A percentile compares a stretch with the other conserved stretches of the same genome.
Conservation (phyloP, 2,888 invertebrate genomes). For the Tachystola acroxantha region DNA sequence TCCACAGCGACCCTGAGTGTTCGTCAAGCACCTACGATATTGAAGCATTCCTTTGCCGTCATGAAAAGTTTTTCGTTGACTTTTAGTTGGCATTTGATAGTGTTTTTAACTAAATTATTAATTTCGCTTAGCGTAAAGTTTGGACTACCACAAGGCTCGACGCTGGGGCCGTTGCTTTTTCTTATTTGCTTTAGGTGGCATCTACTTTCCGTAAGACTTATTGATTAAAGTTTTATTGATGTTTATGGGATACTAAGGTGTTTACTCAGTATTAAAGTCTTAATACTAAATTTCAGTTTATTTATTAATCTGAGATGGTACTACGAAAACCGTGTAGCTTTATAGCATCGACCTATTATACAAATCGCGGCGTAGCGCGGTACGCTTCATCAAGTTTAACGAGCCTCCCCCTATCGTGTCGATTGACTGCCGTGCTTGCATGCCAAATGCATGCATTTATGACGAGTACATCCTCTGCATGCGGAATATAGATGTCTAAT, state of each 20-base stretch:
- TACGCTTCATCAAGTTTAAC: constrained; percentile 35
- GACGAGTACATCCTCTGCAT: constrained; percentile 7
- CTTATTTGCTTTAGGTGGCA: too few species aligned
- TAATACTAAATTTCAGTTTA: too few species aligned
- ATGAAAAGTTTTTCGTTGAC: constrained; percentile 21
- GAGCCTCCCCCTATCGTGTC: constrained; percentile 18
- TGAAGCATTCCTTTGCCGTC: constrained; percentile 23
- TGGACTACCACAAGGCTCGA: too few species aligned
- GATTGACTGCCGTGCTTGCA: constrained; percentile 10
- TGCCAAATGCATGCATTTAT: constrained; percentile 9
- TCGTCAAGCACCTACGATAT: constrained; percentile 23
- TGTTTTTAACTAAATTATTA: constrained; percentile 1
- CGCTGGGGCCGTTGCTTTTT: too few species aligned
- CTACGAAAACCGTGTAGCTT: too few species aligned
- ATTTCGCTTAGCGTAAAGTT: too few species aligned
- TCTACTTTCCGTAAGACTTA: too few species aligned
- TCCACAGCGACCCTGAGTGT: constrained; percentile 28
- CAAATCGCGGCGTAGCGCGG: constrained; percentile 14
- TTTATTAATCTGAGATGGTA: too few species aligned
- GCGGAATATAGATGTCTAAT: constrained; percentile 1
- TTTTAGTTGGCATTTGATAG: not conserved
- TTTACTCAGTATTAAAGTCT: too few species aligned
- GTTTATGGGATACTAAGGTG: too few species aligned
- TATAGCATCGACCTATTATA: too few species aligned
- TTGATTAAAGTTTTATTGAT: too few species aligned